These are phyloP conservation scores for Fregetta grallaria DNA, from an alignment of 2,113 vertebrate genomes.

Conservation along the genomic window DNA sequence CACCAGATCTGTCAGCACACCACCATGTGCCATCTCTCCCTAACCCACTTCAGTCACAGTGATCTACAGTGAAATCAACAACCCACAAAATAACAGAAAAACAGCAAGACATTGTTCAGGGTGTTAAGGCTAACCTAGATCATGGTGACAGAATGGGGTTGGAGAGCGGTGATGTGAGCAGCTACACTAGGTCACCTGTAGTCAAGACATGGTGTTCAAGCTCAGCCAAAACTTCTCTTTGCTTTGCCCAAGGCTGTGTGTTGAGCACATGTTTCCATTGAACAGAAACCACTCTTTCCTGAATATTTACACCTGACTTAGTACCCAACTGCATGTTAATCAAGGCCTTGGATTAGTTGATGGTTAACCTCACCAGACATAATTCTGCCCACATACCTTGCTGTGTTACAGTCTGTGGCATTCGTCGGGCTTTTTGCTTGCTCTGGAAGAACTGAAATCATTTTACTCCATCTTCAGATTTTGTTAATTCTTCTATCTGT, in stretches of 20 bases:
- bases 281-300: neutral
- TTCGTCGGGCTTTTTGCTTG: neutral
- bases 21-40: neutral
- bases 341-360: neutral
- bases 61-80: neutral
- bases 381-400: neutral
- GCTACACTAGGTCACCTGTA: neutral
- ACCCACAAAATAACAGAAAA: neutral
- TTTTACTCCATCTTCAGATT: neutral
- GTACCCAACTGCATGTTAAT: neutral
- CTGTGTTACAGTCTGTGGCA: neutral
- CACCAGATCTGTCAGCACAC: neutral
- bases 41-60: neutral
- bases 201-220: neutral
- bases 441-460: neutral
- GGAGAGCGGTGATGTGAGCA: rapidly evolving
- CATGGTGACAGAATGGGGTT: rapidly evolving
- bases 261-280: neutral
- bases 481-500: neutral
- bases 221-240: neutral
- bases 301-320: neutral
- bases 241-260: neutral
- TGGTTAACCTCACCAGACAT: neutral
- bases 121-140: neutral
- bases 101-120: neutral